A percentile compares a stretch with the other conserved stretches of the same genome.
phyloP scores from a whole-genome alignment of 2,888 invertebrate genomes.

The Rhagonycha lutea region DNA sequence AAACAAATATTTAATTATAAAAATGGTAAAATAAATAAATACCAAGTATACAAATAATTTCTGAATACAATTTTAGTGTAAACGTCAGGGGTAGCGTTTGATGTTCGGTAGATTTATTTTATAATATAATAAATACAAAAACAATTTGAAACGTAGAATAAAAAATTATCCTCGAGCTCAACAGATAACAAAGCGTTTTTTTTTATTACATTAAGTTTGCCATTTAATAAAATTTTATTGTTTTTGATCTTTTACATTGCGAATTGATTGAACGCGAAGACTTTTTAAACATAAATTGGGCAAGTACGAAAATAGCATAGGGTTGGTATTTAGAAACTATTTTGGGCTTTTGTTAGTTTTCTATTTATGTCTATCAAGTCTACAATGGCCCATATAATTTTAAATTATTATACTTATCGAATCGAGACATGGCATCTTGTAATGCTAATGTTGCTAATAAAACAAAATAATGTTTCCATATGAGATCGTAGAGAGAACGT shows the following conservation, averaged over 20 bases:
- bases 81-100: background rate
- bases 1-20: too few species aligned
- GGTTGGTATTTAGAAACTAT: background rate
- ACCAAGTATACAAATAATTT: too few species aligned
- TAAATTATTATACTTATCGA: constrained; percentile 3
- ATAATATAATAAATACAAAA: background rate
- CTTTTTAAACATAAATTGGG: background rate
- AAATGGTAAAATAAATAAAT: background rate
- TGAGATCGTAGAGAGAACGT: constrained; percentile 13
- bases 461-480: constrained; percentile 9
- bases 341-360: background rate
- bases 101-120: background rate
- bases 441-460: constrained; percentile 16
- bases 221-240: background rate
- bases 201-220: background rate
- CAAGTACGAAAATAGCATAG: background rate
- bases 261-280: background rate
- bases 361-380: background rate
- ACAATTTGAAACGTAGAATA: background rate
- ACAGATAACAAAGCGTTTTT: background rate
- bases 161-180: background rate
- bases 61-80: background rate
- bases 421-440: constrained; percentile 7
- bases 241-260: background rate
- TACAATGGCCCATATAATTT: constrained; percentile 5